A percentile compares a stretch with the other conserved stretches of the same genome.
phyloP scores from a whole-genome alignment of 1,140 invertebrate genomes.

The Lepidurus arcticus region DNA sequence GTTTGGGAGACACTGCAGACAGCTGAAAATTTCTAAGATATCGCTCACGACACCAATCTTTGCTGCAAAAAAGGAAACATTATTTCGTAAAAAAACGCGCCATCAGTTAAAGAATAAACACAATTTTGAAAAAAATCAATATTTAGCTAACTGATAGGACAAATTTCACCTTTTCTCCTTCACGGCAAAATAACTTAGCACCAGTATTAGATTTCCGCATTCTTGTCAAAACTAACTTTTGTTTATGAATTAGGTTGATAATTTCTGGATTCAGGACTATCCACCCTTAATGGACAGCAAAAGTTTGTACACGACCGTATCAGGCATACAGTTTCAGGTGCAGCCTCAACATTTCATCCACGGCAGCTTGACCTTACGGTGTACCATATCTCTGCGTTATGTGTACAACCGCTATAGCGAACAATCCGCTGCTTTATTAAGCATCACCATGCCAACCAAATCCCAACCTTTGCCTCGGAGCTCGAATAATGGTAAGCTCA shows the following conservation, averaged over 20 bases:
- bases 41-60: too few relatives aligned
- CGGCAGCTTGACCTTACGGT: not conserved
- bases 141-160: too few relatives aligned
- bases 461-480: not conserved
- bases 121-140: too few relatives aligned
- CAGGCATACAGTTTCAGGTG: not conserved
- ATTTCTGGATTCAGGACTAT: not conserved
- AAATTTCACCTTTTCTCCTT: too few relatives aligned
- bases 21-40: too few relatives aligned
- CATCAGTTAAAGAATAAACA: too few relatives aligned
- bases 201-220: not conserved
- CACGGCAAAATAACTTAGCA: not conserved
- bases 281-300: not conserved
- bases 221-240: too few relatives aligned
- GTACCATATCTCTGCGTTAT: not conserved
- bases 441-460: not conserved
- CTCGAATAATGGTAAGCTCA: not conserved
- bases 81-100: too few relatives aligned
- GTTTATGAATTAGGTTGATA: not conserved
- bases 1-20: too few relatives aligned
- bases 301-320: not conserved
- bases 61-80: too few relatives aligned
- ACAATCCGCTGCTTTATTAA: not conserved
- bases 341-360: not conserved
- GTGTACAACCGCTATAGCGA: conserved; percentile 1